Evolutionary conservation across 2,888 invertebrate species (phyloP).

Genomic region (Dicroscelio sp.): DNA sequence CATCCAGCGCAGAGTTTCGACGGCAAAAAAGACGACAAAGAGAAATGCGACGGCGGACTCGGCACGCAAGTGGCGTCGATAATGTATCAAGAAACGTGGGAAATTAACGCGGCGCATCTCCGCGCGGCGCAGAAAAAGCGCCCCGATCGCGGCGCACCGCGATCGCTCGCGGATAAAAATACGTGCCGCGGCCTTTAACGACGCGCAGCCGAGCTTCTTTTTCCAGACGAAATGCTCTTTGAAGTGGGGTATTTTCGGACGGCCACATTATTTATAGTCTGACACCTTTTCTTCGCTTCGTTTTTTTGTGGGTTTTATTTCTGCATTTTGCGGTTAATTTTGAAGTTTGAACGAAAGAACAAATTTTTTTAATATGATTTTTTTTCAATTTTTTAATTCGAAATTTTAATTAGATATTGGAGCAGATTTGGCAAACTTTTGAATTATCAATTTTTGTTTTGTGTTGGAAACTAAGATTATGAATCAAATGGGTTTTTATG

Average conservation of each 20-base stretch:
- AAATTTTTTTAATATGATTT: too few species aligned
- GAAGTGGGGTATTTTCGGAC: conserved; percentile 66
- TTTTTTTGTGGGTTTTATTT: neutral
- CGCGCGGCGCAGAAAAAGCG: conserved; percentile 59
- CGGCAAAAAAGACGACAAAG: conserved; percentile 57
- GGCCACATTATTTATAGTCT: conserved; percentile 60
- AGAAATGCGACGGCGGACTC: too few species aligned
- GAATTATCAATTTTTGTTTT: too few species aligned
- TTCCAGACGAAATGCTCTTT: conserved; percentile 69
- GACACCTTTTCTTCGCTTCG: conserved; percentile 24
- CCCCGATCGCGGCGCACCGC: conserved; percentile 78
- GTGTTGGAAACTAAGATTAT: too few species aligned
- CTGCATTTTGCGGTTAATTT: too few species aligned
- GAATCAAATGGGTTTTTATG: too few species aligned
- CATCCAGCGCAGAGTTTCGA: conserved; percentile 87
- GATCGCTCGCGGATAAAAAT: conserved; percentile 89
- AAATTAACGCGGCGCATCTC: conserved; percentile 84
- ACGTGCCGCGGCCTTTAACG: conserved; percentile 87
- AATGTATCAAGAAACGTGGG: conserved; percentile 71
- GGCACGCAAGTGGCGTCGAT: conserved; percentile 45
- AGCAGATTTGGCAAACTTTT: too few species aligned
- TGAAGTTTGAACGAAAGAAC: too few species aligned
- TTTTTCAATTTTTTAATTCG: too few species aligned
- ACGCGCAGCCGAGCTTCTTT: conserved; percentile 81
- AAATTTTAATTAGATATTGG: too few species aligned